Conservation (phyloP, 2,888 invertebrate species). For the Erannis defoliaria region DNA sequence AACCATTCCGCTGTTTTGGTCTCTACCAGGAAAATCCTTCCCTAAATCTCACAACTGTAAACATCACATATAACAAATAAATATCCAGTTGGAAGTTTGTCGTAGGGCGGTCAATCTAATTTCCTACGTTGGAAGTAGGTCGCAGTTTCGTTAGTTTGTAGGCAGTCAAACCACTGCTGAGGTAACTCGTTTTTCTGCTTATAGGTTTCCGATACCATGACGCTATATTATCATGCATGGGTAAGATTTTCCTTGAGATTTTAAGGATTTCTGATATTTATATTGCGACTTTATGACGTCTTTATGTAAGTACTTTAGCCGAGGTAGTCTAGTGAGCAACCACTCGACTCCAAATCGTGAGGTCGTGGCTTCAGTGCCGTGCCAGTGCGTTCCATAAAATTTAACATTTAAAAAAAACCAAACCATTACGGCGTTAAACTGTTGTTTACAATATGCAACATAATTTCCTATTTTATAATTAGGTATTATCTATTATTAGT, state of each 20-base stretch:
- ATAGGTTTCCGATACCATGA: conserved; percentile 12
- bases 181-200: conserved; percentile 14
- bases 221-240: neutral
- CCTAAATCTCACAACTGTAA: conserved; percentile 3
- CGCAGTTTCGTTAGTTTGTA: conserved; percentile 13
- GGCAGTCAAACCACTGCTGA: neutral
- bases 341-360: no score
- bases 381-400: no score
- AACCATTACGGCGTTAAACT: no score
- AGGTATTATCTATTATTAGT: no score
- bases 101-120: conserved; percentile 24
- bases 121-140: conserved; percentile 22
- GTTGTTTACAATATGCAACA: no score
- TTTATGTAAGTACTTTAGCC: no score
- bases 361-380: no score
- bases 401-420: no score
- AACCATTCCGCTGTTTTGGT: no score
- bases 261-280: neutral
- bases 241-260: neutral
- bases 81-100: conserved; percentile 11
- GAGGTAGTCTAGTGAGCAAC: no score
- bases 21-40: neutral
- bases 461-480: no score
- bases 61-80: conserved; percentile 4
- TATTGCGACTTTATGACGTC: neutral